Conservation (phyloP, 35 echinoderm and acorn worm genomes). For the Stichopus chloronotus region DNA sequence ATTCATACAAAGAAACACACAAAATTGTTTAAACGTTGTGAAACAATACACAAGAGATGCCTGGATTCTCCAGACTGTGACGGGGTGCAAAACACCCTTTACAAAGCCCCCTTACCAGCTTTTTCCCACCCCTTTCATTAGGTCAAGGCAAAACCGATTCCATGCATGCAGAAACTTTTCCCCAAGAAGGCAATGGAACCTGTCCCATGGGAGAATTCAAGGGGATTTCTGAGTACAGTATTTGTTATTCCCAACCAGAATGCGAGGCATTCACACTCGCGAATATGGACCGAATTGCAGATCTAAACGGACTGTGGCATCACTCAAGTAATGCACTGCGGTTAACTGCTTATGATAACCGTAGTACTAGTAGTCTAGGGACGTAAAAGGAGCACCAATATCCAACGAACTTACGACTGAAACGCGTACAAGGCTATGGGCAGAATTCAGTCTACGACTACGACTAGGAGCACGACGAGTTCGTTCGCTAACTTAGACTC, state of each 20-base stretch:
- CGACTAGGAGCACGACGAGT: no score
- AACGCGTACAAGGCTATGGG: no score
- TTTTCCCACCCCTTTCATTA: neutral
- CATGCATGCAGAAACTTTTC: slow-evolving; percentile 9
- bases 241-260: slow-evolving; percentile 61
- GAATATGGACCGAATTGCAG: no score
- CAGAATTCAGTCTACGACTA: no score
- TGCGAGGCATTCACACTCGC: no score
- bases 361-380: no score
- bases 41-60: slow-evolving; percentile 22
- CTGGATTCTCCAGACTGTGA: slow-evolving; percentile 36
- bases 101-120: neutral
- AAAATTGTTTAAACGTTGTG: neutral
- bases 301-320: no score
- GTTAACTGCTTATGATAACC: no score
- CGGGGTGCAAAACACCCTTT: slow-evolving; percentile 50
- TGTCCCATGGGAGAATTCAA: neutral
- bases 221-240: slow-evolving; percentile 10
- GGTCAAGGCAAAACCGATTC: neutral
- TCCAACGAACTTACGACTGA: no score
- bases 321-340: no score
- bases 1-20: neutral
- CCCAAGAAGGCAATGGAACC: slow-evolving; percentile 40
- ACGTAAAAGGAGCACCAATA: no score
- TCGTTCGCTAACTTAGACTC: no score